Percentiles rank a stretch among this genome's conserved stretches.
Evolutionary conservation across 2,113 vertebrate species (phyloP).

Genomic region (Isurus oxyrinchus): DNA sequence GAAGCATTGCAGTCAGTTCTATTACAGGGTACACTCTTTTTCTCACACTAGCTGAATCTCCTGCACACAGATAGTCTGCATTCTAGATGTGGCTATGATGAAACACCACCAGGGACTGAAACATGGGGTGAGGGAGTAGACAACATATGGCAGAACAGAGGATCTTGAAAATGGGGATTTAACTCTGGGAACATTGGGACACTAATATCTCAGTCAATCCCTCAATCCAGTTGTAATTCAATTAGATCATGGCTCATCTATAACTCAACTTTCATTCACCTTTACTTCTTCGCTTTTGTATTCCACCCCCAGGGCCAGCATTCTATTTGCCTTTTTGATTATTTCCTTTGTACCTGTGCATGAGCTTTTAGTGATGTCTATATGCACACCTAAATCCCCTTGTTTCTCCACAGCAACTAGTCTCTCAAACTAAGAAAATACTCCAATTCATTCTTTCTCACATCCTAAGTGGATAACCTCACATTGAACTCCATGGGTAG

Average conservation of each 20-base stretch:
- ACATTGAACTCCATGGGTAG: too few relatives aligned
- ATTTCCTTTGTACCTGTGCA: not conserved
- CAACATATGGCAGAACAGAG: not conserved
- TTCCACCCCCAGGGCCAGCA: not conserved
- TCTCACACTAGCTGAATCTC: not conserved
- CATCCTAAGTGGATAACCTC: not conserved
- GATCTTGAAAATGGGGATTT: not conserved
- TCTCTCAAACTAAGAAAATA: not conserved
- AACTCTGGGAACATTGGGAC: not conserved
- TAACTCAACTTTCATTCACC: not conserved
- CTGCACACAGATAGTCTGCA: not conserved
- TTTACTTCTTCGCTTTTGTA: not conserved
- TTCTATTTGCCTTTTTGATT: not conserved
- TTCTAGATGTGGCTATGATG: not conserved
- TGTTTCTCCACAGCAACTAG: not conserved
- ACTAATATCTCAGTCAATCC: not conserved
- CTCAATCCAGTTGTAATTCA: not conserved
- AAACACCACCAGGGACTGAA: not conserved
- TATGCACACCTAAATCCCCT: not conserved
- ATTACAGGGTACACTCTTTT: not conserved
- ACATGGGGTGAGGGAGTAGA: not conserved
- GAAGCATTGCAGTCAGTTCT: not conserved
- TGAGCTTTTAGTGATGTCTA: not conserved
- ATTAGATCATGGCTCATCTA: not conserved
- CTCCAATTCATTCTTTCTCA: not conserved